Evolutionary conservation across 1,140 invertebrate genomes (phyloP), one percentile per base, ranked within the genome.

Genomic region (Ctenoplectra terminalis): DNA sequence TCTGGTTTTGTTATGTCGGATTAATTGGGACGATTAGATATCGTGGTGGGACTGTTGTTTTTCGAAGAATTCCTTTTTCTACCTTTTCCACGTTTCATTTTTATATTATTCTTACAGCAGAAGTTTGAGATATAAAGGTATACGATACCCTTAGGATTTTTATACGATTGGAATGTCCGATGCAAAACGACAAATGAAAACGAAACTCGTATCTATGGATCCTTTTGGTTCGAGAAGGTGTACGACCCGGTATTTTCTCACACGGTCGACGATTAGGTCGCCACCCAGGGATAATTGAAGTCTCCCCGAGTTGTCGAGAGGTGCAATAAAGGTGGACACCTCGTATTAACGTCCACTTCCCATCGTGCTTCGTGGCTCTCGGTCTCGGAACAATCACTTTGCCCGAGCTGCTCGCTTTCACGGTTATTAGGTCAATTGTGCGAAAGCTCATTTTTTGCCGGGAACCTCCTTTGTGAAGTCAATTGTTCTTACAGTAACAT

Each of bases 281-380:
- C 66, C 72, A 86, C 76, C 66, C 81, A 77, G 34, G 61, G 72
- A 87, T 87, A 87, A 87, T 87, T 86, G 54, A 81, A 80, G 85
- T 60, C 71, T 61, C 52, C 23, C 56, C 23, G 50, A 40, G 69
- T 58, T 69, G 54, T 67, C 81, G 67, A 81, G 56, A 83, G 81
- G 54, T 81, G 81, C 69, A 87, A 87, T 87, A 75, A 87, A 83
- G 67, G 70, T 87, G 76, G 82, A 87, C 85, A 87, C 63, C 85
- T 81, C 46, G 56, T 61, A 87, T 87, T 87, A 87, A 61, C 61
- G 72, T 74, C 43, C 70, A 50, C 60, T 83, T 83, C 66, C 75
- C 66, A 79, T 75, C 40, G 43, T 56, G 61, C 52, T 71, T 80
- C 84, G 31, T 54, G 37, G 71, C 81, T 73, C 73, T 61, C 29